These are phyloP conservation scores for Euborellia annulipes DNA, from an alignment of 1,140 invertebrate genomes.

Conservation along the genomic window DNA sequence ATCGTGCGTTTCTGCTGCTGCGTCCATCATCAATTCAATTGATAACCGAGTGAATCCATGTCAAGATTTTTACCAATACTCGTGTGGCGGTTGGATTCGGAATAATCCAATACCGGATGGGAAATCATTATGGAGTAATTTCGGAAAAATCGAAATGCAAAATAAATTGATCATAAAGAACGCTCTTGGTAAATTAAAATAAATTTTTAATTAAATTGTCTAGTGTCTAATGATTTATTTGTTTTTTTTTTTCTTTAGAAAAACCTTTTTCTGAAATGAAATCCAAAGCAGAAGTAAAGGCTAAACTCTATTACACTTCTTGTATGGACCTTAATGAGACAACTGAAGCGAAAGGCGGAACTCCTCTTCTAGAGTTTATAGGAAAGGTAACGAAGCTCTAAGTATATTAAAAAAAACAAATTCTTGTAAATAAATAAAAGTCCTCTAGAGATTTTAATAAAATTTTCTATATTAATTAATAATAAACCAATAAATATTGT, in stretches of 20 bases:
- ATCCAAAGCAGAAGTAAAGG: conserved; percentile 73
- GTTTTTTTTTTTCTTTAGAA: conserved; percentile 27
- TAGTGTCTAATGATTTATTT: neutral
- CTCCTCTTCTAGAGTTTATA: conserved; percentile 65
- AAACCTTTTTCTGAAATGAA: conserved; percentile 40
- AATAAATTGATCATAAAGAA: conserved; percentile 87
- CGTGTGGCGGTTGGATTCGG: conserved; percentile 85
- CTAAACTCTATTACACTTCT: conserved; percentile 77
- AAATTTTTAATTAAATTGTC: neutral
- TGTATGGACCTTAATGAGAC: conserved; percentile 89
- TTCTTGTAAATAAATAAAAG: too few relatives aligned
- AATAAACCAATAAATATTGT: too few relatives aligned
- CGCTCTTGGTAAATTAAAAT: conserved; percentile 48
- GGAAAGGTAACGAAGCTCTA: conserved; percentile 24
- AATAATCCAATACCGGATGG: conserved; percentile 82
- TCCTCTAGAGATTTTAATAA: too few relatives aligned
- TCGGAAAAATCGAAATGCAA: conserved; percentile 79
- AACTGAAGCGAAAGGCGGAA: conserved; percentile 62
- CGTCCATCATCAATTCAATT: conserved; percentile 68
- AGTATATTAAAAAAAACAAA: too few relatives aligned
- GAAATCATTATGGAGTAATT: conserved; percentile 91
- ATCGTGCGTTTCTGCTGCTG: conserved; percentile 72
- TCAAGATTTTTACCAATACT: conserved; percentile 86
- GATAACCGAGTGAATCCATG: conserved; percentile 71
- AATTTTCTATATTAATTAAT: too few relatives aligned